Percentiles rank a stretch among this genome's conserved stretches.
These are phyloP conservation scores for Aphidius gifuensis DNA, from an alignment of 1,140 invertebrate species.

Conservation along the genomic window DNA sequence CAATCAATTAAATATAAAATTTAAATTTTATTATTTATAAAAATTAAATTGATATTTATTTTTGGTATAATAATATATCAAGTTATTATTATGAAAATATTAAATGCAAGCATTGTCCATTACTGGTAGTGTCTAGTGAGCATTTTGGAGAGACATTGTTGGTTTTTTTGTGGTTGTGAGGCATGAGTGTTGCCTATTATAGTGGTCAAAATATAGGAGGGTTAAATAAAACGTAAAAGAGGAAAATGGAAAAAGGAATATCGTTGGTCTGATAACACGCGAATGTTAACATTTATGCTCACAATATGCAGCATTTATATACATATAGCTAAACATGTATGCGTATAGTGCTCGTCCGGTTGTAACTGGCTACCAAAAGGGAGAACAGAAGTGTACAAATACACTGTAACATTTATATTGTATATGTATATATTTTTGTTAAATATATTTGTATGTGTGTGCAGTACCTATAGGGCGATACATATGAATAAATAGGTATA, in stretches of 20 bases:
- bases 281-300: background rate
- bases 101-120: too few relatives aligned
- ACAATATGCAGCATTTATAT: background rate
- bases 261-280: constrained; percentile 11
- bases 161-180: constrained; percentile 11
- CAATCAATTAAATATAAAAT: too few relatives aligned
- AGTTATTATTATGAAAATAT: too few relatives aligned
- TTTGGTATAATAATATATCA: too few relatives aligned
- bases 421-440: background rate
- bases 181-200: constrained; percentile 11
- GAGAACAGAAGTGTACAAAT: background rate
- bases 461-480: background rate
- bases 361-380: constrained; percentile 19
- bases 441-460: background rate
- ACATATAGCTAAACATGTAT: background rate
- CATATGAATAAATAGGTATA: constrained; percentile 7
- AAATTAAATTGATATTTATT: too few relatives aligned
- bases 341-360: constrained; percentile 14
- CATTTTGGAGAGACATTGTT: background rate
- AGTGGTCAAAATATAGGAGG: constrained; percentile 10
- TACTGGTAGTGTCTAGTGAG: background rate
- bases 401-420: background rate
- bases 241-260: constrained; percentile 6
- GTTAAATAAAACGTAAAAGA: constrained; percentile 7
- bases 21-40: too few relatives aligned